These are phyloP conservation scores for Dunckerocampus dactyliophorus DNA, from an alignment of 2,113 vertebrate species.

Conservation along the genomic window DNA sequence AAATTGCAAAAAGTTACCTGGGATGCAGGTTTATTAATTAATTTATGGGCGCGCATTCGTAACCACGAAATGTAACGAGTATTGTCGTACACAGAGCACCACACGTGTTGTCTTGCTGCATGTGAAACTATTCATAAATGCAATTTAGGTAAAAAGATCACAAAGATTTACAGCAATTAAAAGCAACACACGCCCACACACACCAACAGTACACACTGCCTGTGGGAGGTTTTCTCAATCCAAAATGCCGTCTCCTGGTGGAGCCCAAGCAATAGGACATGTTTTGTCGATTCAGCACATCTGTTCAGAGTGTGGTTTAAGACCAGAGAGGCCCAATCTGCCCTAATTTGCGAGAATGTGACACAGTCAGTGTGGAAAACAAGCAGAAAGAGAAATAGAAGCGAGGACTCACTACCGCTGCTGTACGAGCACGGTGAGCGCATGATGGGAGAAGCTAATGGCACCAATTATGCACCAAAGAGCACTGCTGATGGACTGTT, in stretches of 20 bases:
- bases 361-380: constrained; percentile 53
- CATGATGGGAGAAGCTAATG: constrained; percentile 53
- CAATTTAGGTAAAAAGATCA: too few relatives aligned
- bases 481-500: constrained; percentile 39
- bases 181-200: too few relatives aligned
- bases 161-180: too few relatives aligned
- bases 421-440: constrained; percentile 32
- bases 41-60: too few relatives aligned
- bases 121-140: too few relatives aligned
- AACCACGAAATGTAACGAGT: too few relatives aligned
- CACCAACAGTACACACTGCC: not conserved
- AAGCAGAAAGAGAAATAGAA: constrained; percentile 11
- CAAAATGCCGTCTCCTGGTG: constrained; percentile 22
- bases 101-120: too few relatives aligned
- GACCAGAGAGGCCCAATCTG: constrained; percentile 42
- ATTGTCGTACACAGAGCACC: too few relatives aligned
- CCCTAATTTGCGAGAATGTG: constrained; percentile 56
- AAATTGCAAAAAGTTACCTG: too few relatives aligned
- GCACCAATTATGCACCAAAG: constrained; percentile 61
- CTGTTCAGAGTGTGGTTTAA: constrained; percentile 30
- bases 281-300: constrained; percentile 41
- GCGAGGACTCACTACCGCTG: constrained; percentile 16
- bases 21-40: too few relatives aligned
- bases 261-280: constrained; percentile 23
- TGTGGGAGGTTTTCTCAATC: not conserved